Base-by-base conservation (phyloP, 2,797 vertebrate species). In the Phoeniculus purpureus region DNA sequence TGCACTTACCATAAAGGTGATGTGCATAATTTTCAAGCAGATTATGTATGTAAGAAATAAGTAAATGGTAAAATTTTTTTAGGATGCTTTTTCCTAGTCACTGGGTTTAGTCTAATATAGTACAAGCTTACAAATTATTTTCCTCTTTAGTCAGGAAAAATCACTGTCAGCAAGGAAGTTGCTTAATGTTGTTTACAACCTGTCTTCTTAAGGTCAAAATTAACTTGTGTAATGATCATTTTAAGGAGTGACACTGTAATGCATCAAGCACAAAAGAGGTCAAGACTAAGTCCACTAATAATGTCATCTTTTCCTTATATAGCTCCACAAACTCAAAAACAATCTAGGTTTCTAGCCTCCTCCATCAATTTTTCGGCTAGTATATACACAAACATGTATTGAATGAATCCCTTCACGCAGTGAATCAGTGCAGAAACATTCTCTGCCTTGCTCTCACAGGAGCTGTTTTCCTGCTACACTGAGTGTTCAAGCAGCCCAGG, bases 171-270 rank as follows among this genome's bases (percentile, higher is more conserved):
- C 70, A 73, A 91, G 78, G 58, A 91, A 88, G 84, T 91, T 91
- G 90, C 81, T 84, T 91, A 94, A 94, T 62, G 81, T 68, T 92
- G 87, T 91, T 95, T 95, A 94, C 91, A 78, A 58, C 47, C 32
- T 5, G 43, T 31, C 76, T 91, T 85, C 87, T 54, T 95, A 94
- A 93, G 94, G 93, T 93, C 83, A 92, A 76, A 95, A 95, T 95
- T 89, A 95, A 72, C 89, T 95, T 91, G 95, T 2, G 22, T 90
- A 96, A 94, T 92, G 81, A 90, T 78, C 54, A 92, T 92, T 91
- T 85, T 68, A 91, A 94, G 67, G 34, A 96, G 71, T 73, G 85
- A 94, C 85, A 95, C 34, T 47, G 55, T 89, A 80, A 92, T 94
- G 92, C 88, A 93, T 92, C 64, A 68, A 81, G 80, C 68, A 50